Base-by-base conservation (phyloP, 2,113 vertebrate genomes). In the Galemys pyrenaicus region DNA sequence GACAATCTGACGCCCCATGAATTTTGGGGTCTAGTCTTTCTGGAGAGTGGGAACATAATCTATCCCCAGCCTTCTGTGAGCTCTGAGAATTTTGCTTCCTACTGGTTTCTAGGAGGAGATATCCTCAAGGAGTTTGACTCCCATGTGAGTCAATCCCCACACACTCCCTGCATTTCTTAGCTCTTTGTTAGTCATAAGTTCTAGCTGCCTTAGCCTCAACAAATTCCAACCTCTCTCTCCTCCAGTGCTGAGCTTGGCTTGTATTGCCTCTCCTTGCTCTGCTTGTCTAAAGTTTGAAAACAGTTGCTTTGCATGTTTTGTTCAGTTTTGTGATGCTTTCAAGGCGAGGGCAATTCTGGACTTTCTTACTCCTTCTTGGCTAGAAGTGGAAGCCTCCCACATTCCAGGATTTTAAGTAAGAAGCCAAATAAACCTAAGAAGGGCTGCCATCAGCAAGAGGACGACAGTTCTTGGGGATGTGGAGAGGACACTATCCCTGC, bases 401-500 rank as follows among this genome's bases (percentile, higher is more conserved):
- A 67, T 28, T 26, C n/a, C 39, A 24, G 41, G 65, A n/a, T 68
- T 58, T 64, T 44, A 82, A 88, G 62, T 17, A 54, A 79, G 26
- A 89, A 78, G 51, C 30, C 13, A 24, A 86, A 51, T 65, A n/a
- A 82, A 37, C 44, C 58, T 35, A n/a, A 28, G 22, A 22, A 49
- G 22, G 17, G 6, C 4, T 49, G 16, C 20, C 30, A 3, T 70
- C 22, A 16, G 13, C 62, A 13, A 2, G 28, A 54, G 30, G 37
- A 26, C 77, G 28, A 24, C 0, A 22, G 62, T 58, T 56, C 70
- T 54, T 19, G 16, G 56, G 39, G 78, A 67, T 39, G 20, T 28
- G 12, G 58, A 3, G 32, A 56, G 7, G 35, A 24, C 10, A 0
- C 28, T 16, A 19, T 2, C 19, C 19, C n/a, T 0, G 2, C 28